A percentile compares a stretch with the other conserved stretches of the same genome.
Conservation (phyloP, 2,797 vertebrate species). For the Margarornis squamiger region DNA sequence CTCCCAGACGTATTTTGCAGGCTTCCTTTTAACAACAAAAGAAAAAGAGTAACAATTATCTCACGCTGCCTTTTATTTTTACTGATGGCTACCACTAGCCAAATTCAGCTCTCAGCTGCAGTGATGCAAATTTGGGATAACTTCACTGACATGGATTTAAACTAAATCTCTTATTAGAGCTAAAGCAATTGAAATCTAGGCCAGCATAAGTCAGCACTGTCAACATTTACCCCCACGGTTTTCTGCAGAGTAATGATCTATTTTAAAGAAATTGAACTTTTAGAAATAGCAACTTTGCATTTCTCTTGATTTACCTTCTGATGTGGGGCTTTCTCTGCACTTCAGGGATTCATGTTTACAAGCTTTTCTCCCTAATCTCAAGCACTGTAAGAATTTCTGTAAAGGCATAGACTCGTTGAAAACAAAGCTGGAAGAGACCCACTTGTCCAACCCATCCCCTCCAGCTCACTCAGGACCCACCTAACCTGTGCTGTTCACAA, state of each 20-base stretch:
- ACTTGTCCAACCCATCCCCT: background rate
- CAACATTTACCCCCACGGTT: constrained; percentile 36
- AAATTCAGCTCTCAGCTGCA: constrained; percentile 7
- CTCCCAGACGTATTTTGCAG: background rate
- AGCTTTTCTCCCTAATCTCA: background rate
- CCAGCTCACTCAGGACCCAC: background rate
- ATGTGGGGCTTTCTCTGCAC: background rate
- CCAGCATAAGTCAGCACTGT: constrained; percentile 48
- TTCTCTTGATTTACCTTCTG: constrained; percentile 14
- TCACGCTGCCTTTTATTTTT: background rate
- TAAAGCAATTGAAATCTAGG: constrained; percentile 44
- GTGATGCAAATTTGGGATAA: constrained; percentile 37
- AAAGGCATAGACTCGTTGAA: background rate
- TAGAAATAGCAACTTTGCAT: constrained; percentile 7
- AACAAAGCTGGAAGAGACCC: background rate
- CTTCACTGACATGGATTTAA: constrained; percentile 40
- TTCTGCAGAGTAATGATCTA: constrained; percentile 50
- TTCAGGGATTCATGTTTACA: background rate
- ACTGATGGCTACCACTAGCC: background rate
- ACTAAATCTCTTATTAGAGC: constrained; percentile 44
- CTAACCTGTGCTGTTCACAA: background rate
- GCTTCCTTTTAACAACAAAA: background rate
- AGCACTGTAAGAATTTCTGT: background rate
- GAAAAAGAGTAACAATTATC: background rate
- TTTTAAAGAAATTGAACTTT: constrained; percentile 30